phyloP scores from a whole-genome alignment of 2,113 vertebrate genomes.

The Cygnus atratus region DNA sequence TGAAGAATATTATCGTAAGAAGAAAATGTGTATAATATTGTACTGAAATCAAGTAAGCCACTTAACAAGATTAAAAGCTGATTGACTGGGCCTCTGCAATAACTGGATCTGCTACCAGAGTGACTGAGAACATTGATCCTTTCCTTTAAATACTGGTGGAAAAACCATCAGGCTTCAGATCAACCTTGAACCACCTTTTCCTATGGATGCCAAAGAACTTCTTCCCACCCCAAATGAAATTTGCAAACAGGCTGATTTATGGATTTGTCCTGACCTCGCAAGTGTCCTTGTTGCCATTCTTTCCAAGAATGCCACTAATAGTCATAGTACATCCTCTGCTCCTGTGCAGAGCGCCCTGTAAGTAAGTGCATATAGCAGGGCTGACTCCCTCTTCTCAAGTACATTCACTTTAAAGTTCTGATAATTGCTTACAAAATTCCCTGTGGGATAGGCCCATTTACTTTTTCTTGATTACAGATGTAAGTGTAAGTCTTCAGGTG shows the following conservation, averaged over 20 bases:
- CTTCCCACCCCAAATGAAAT: neutral
- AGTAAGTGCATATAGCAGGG: accelerated
- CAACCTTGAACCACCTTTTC: neutral
- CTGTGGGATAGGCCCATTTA: neutral
- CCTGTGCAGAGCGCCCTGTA: neutral
- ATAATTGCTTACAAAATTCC: neutral
- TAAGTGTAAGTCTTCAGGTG: neutral
- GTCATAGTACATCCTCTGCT: neutral
- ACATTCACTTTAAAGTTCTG: neutral
- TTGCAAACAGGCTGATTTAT: neutral
- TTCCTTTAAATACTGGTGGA: neutral
- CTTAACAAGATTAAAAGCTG: neutral
- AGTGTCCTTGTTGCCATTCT: neutral
- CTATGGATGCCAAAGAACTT: neutral
- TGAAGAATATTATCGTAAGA: neutral
- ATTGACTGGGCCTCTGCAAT: neutral
- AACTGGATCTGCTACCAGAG: neutral
- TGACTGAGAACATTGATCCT: neutral
- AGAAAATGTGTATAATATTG: neutral
- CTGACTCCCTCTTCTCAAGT: neutral
- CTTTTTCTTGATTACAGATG: neutral
- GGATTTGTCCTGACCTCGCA: neutral
- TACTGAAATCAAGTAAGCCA: neutral
- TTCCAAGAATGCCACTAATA: neutral
- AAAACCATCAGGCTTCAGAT: neutral